Conservation (phyloP, 2,888 invertebrate genomes). For the Acrobasis consociella region DNA sequence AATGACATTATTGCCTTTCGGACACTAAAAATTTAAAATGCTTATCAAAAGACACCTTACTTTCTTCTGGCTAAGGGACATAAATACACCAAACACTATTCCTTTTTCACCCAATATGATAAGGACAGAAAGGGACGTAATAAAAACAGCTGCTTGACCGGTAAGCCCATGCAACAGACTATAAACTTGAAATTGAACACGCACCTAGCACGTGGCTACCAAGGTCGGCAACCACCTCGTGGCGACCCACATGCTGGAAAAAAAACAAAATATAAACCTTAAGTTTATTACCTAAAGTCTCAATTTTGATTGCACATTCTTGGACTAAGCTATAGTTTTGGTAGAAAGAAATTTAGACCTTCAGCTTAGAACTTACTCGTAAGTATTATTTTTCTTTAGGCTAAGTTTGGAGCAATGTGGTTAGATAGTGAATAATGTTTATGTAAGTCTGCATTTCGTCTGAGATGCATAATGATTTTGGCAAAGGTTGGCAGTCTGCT, state of each 20-base stretch:
- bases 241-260: constrained; percentile 41
- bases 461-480: not conserved
- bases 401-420: not conserved
- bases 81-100: not conserved
- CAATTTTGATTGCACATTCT: too few relatives aligned
- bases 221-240: constrained; percentile 52
- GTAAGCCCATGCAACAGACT: not conserved
- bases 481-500: not conserved
- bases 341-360: not conserved
- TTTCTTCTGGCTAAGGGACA: not conserved
- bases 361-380: not conserved
- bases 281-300: not conserved
- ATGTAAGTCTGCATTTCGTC: constrained; percentile 10
- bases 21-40: not conserved
- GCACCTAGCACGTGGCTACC: constrained; percentile 57
- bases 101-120: not conserved
- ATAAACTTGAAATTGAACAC: constrained; percentile 34
- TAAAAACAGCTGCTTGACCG: constrained; percentile 26
- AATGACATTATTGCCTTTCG: not conserved
- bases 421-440: not conserved
- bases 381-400: not conserved
- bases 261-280: constrained; percentile 21
- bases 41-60: not conserved
- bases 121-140: constrained; percentile 27
- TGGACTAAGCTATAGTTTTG: too few relatives aligned